phyloP scores from a whole-genome alignment of 2,113 vertebrate genomes.

The Gallinago undulata region DNA sequence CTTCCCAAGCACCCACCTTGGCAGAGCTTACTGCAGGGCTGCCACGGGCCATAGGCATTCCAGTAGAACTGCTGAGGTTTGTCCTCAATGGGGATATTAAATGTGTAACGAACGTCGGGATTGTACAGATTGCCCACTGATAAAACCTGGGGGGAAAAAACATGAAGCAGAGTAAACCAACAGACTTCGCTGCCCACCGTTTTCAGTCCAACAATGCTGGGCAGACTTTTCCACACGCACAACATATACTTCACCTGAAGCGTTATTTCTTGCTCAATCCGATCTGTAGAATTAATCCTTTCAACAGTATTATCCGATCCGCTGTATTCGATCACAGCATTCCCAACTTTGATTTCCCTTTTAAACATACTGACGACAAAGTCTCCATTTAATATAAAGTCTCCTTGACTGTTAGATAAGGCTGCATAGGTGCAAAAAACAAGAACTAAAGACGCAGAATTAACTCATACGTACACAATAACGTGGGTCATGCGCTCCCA shows the following conservation, averaged over 20 bases:
- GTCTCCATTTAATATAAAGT: slow-evolving; percentile 96
- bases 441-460: slow-evolving; percentile 54
- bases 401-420: slow-evolving; percentile 90
- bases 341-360: slow-evolving; percentile 95
- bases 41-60: slow-evolving; percentile 94
- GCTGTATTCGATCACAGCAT: slow-evolving; percentile 93
- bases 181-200: not conserved
- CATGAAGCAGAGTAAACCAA: not conserved
- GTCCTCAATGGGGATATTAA: slow-evolving; percentile 96
- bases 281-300: slow-evolving; percentile 95
- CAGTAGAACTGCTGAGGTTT: slow-evolving; percentile 93
- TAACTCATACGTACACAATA: slow-evolving; percentile 47
- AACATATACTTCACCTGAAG: slow-evolving; percentile 84
- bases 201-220: not conserved
- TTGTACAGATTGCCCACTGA: slow-evolving; percentile 96
- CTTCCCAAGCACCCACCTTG: slow-evolving; percentile 81
- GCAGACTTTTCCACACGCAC: not conserved
- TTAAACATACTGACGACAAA: slow-evolving; percentile 99
- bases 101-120: slow-evolving; percentile 94
- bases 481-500: not conserved
- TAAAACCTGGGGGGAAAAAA: slow-evolving; percentile 80
- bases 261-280: slow-evolving; percentile 91
- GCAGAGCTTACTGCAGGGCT: slow-evolving; percentile 92
- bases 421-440: slow-evolving; percentile 78
- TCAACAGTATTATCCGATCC: slow-evolving; percentile 91